These are phyloP conservation scores for Tetramorium parvispinum DNA, from an alignment of 1,140 invertebrate genomes.

Conservation along the genomic window DNA sequence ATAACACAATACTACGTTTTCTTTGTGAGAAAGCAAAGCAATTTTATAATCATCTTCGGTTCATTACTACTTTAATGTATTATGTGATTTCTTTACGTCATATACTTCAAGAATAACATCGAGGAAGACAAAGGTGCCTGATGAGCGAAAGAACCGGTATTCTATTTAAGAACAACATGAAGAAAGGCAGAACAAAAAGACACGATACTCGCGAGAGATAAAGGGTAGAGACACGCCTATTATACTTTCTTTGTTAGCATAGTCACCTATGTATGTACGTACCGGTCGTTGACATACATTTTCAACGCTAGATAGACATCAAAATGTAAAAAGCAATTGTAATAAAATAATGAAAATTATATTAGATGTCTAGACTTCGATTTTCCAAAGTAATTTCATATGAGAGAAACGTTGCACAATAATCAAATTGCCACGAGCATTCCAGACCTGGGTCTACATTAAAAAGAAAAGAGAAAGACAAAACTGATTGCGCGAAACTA, in stretches of 20 bases:
- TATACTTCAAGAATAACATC: constrained; percentile 4
- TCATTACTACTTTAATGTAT: neutral
- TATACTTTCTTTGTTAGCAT: constrained; percentile 1
- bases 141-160: constrained; percentile 24
- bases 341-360: constrained; percentile 11
- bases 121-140: constrained; percentile 7
- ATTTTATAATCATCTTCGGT: neutral
- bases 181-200: constrained; percentile 25
- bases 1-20: neutral
- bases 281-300: neutral
- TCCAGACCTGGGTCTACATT: neutral
- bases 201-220: neutral
- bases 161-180: constrained; percentile 38
- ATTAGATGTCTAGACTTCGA: neutral
- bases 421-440: constrained; percentile 2
- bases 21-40: neutral
- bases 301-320: constrained; percentile 14
- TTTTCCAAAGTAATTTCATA: neutral
- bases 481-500: neutral
- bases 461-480: neutral
- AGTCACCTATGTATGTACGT: neutral
- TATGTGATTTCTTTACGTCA: constrained; percentile 32
- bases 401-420: neutral
- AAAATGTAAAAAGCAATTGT: neutral
- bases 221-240: neutral